Evolutionary conservation across 2,113 vertebrate species (phyloP).

Genomic region (Calcarius ornatus): DNA sequence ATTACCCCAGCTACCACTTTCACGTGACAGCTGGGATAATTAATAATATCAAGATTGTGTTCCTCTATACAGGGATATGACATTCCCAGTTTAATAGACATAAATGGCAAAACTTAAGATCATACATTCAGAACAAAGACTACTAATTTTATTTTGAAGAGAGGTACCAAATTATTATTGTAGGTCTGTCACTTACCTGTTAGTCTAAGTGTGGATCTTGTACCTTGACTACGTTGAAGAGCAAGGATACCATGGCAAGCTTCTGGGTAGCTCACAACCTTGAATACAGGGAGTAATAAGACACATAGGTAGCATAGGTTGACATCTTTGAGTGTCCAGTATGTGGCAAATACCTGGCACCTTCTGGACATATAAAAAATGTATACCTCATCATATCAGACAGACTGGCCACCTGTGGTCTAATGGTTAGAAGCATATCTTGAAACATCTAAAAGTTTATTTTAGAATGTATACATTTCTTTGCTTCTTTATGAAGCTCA

Average conservation of each 20-base stretch:
- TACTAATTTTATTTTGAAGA: neutral
- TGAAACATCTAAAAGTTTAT: neutral
- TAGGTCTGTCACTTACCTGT: neutral
- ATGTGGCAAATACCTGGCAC: neutral
- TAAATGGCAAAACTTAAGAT: neutral
- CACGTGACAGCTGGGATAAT: neutral
- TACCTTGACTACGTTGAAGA: neutral
- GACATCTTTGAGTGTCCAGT: neutral
- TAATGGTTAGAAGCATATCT: neutral
- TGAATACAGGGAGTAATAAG: neutral
- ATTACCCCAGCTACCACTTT: no score
- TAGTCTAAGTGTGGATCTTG: neutral
- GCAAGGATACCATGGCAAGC: rapidly evolving
- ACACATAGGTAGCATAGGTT: rapidly evolving
- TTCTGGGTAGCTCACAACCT: neutral
- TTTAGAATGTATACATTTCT: neutral
- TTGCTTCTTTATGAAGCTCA: neutral
- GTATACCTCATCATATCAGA: neutral
- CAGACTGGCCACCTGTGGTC: neutral
- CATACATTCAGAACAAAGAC: neutral
- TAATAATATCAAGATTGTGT: neutral
- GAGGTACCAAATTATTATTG: neutral
- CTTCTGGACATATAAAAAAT: neutral
- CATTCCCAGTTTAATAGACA: neutral
- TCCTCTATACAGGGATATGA: neutral